phyloP scores from a whole-genome alignment of 2,113 vertebrate species.

The Anoura caudifer region DNA sequence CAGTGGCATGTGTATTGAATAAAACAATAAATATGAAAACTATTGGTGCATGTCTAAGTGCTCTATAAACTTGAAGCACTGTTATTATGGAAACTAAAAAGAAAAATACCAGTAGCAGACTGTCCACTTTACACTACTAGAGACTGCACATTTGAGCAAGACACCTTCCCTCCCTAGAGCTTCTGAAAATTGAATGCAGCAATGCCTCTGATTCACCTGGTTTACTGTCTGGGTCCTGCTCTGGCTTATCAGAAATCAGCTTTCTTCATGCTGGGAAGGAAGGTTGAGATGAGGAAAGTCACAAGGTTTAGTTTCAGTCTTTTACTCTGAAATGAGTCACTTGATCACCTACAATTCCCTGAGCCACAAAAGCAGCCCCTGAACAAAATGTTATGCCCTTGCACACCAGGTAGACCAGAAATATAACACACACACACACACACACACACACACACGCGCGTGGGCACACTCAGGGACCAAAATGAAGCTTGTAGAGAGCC shows the following conservation, averaged over 20 bases:
- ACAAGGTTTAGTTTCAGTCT: background rate
- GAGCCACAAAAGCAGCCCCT: background rate
- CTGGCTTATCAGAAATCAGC: background rate
- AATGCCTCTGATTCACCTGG: background rate
- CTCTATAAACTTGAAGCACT: background rate
- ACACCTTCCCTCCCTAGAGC: background rate
- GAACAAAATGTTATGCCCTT: background rate
- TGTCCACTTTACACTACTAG: no score
- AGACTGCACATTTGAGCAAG: background rate
- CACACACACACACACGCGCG: accelerated
- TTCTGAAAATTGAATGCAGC: background rate
- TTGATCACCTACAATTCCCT: background rate
- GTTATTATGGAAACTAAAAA: background rate
- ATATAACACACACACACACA: accelerated
- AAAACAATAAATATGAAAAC: background rate
- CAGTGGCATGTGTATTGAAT: background rate
- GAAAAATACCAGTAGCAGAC: background rate
- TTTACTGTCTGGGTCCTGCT: background rate
- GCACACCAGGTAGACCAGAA: background rate
- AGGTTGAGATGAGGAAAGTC: background rate
- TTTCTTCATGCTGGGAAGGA: background rate
- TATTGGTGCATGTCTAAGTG: background rate
- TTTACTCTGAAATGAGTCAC: background rate
- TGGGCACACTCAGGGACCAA: background rate
- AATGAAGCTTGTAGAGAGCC: background rate